A percentile compares a stretch with the other conserved stretches of the same genome.
Conservation (phyloP, 2,888 invertebrate genomes). For the Scelioninae gen. 1 region DNA sequence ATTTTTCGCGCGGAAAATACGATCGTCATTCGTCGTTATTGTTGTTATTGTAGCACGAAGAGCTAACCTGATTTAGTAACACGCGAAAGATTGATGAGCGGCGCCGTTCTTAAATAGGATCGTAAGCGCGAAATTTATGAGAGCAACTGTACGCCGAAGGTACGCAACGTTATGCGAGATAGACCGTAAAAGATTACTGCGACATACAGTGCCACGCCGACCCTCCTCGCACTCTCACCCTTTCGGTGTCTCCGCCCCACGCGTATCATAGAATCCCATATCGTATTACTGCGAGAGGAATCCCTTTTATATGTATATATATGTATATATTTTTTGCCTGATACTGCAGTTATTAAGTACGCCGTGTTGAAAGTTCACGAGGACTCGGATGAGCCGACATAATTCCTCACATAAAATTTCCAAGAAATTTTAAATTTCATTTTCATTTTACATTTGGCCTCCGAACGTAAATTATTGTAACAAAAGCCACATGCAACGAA, state of each 20-base stretch:
- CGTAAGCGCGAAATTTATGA: constrained; percentile 64
- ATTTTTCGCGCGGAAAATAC: constrained; percentile 25
- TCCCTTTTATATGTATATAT: constrained; percentile 75
- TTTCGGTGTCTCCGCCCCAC: constrained; percentile 73
- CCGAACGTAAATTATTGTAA: constrained; percentile 51
- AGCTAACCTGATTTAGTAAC: constrained; percentile 55
- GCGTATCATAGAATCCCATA: constrained; percentile 78
- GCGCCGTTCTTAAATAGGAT: constrained; percentile 45
- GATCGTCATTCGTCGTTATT: constrained; percentile 60
- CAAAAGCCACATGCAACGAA: constrained; percentile 39
- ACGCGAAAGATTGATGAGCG: constrained; percentile 64
- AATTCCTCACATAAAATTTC: constrained; percentile 67
- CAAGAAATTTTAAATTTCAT: constrained; percentile 60
- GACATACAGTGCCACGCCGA: constrained; percentile 75
- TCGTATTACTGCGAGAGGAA: constrained; percentile 79
- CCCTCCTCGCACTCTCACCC: constrained; percentile 59
- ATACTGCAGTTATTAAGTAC: constrained; percentile 78
- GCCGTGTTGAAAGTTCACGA: constrained; percentile 76
- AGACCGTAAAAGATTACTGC: constrained; percentile 81
- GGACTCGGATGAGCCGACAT: constrained; percentile 63
- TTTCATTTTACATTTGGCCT: constrained; percentile 46
- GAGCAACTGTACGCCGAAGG: constrained; percentile 58
- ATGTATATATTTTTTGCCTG: constrained; percentile 72
- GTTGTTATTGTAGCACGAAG: constrained; percentile 54
- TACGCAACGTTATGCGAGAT: constrained; percentile 76